A percentile compares a stretch with the other conserved stretches of the same genome.
phyloP scores from a whole-genome alignment of 2,797 vertebrate species.

The Strix occidentalis region DNA sequence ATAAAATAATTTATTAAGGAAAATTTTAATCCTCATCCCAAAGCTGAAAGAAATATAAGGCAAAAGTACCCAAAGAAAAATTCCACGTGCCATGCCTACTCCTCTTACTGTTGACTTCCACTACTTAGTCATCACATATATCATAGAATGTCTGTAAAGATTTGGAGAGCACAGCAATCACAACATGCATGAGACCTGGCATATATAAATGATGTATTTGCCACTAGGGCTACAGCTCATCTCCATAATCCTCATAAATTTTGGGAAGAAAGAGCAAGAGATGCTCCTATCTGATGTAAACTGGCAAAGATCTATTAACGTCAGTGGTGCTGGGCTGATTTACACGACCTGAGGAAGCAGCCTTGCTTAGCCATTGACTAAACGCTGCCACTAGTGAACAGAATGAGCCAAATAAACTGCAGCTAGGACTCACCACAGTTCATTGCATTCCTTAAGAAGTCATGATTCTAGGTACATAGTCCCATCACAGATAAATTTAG shows the following conservation, averaged over 20 bases:
- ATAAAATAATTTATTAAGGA: not conserved
- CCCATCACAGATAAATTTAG: not conserved
- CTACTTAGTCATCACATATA: slow-evolving; percentile 21
- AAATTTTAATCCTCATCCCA: not conserved
- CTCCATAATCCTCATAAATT: slow-evolving; percentile 71
- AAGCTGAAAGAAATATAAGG: not conserved
- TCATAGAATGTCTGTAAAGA: slow-evolving; percentile 46
- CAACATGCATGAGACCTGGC: slow-evolving; percentile 29
- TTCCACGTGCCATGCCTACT: not conserved
- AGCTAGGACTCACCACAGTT: not conserved
- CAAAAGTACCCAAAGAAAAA: not conserved
- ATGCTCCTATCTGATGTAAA: not conserved
- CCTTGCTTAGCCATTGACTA: not conserved
- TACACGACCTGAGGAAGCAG: not conserved
- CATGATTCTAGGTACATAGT: not conserved
- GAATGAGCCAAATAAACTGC: slow-evolving; percentile 8
- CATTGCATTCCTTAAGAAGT: not conserved
- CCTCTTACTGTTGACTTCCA: not conserved
- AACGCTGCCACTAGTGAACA: not conserved
- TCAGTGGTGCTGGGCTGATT: slow-evolving; percentile 11
- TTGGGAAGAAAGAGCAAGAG: slow-evolving; percentile 48
- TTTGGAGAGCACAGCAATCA: slow-evolving; percentile 22
- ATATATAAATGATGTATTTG: slow-evolving; percentile 71
- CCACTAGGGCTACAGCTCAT: slow-evolving; percentile 45
- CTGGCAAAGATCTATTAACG: not conserved